Percentiles rank a stretch among this genome's conserved stretches.
These are phyloP conservation scores for Zeus faber DNA, from an alignment of 2,113 vertebrate species.

Conservation along the genomic window DNA sequence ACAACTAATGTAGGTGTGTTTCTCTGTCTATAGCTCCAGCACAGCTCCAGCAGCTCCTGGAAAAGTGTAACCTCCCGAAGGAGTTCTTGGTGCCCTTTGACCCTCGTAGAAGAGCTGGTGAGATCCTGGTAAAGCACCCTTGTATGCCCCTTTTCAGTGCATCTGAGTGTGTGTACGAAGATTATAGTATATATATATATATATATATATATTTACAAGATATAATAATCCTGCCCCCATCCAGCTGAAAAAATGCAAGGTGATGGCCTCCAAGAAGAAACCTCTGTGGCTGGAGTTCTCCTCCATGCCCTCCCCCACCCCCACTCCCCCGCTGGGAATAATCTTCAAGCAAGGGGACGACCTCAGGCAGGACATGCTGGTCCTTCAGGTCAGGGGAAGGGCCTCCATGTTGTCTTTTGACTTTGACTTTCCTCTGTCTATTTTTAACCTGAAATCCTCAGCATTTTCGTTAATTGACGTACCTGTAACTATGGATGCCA, in stretches of 20 bases:
- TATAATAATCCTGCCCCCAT: not conserved
- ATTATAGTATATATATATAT: not conserved
- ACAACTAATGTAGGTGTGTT: not conserved
- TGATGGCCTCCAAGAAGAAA: slow-evolving; percentile 81
- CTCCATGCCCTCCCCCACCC: slow-evolving; percentile 55
- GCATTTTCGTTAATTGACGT: not conserved
- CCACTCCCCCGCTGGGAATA: slow-evolving; percentile 64
- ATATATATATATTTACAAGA: not conserved
- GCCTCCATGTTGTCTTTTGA: not conserved
- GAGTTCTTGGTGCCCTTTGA: slow-evolving; percentile 77
- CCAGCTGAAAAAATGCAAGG: slow-evolving; percentile 76
- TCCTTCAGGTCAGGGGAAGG: slow-evolving; percentile 73
- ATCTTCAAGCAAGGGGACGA: slow-evolving; percentile 83
- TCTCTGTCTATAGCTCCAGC: slow-evolving; percentile 46
- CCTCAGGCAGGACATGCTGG: slow-evolving; percentile 81
- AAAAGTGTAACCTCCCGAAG: slow-evolving; percentile 54
- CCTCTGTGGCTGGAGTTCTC: slow-evolving; percentile 80
- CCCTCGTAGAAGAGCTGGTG: slow-evolving; percentile 69
- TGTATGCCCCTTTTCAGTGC: not conserved
- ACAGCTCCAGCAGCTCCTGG: slow-evolving; percentile 67
- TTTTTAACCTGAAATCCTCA: not conserved
- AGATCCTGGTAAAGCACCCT: slow-evolving; percentile 60
- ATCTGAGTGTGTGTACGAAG: not conserved
- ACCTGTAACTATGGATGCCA: not conserved
- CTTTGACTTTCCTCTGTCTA: too few species aligned